Evolutionary conservation across 2,797 vertebrate genomes (phyloP).

Genomic region (Hippoglossus hippoglossus): DNA sequence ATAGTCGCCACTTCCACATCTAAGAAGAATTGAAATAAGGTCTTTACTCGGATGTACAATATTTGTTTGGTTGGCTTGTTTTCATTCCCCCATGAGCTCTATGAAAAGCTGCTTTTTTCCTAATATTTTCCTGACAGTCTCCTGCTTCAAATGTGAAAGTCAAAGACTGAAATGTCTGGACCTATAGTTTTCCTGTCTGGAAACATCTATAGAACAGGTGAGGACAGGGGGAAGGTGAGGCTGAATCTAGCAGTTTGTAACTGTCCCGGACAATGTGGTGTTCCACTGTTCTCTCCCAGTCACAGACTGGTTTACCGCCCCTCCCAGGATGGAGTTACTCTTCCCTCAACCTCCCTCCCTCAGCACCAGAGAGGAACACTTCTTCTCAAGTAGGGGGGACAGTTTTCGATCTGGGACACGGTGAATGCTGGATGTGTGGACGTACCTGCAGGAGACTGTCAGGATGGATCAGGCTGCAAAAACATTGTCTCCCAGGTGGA

Average conservation of each 20-base stretch:
- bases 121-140: too few relatives aligned
- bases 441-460: not conserved
- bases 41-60: too few relatives aligned
- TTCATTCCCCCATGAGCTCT: too few relatives aligned
- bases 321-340: not conserved
- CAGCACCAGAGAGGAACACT: not conserved
- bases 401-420: constrained; percentile 3
- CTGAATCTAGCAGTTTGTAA: not conserved
- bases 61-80: too few relatives aligned
- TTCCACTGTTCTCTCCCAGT: not conserved
- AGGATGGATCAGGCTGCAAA: not conserved
- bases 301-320: constrained; percentile 7
- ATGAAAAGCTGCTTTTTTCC: too few relatives aligned
- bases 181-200: too few relatives aligned
- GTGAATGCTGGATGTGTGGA: not conserved
- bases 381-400: not conserved
- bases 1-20: not conserved
- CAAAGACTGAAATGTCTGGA: too few relatives aligned
- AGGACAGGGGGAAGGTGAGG: not conserved
- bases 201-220: too few relatives aligned
- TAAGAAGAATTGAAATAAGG: too few relatives aligned
- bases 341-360: not conserved
- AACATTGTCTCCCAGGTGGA: not conserved
- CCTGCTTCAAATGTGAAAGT: too few relatives aligned
- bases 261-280: not conserved